Conservation (phyloP, 2,113 vertebrate genomes). For the Neogale vison region DNA sequence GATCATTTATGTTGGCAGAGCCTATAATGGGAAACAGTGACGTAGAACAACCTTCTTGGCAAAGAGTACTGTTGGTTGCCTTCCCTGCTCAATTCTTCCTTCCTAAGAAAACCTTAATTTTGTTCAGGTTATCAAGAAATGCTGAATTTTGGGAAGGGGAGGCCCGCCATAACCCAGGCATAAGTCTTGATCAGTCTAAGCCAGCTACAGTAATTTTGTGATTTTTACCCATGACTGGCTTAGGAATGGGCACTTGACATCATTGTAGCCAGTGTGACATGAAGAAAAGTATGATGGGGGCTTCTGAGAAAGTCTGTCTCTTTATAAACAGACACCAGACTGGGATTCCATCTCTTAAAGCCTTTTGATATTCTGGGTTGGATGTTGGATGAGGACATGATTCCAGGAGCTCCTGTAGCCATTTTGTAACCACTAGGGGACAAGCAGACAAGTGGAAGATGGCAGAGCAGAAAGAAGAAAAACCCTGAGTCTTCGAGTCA, state of each 20-base stretch:
- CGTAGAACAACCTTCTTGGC: neutral
- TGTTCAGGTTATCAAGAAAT: neutral
- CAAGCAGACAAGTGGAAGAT: neutral
- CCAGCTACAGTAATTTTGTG: neutral
- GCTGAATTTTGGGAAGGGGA: neutral
- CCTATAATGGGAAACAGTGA: constrained; percentile 79
- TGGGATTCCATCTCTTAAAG: neutral
- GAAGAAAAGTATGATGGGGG: neutral
- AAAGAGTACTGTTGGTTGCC: neutral
- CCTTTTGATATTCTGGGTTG: neutral
- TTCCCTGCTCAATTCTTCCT: neutral
- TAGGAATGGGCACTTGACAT: neutral
- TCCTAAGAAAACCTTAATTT: neutral
- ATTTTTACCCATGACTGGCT: neutral
- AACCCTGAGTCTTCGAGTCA: neutral
- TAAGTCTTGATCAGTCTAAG: neutral
- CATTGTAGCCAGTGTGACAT: neutral
- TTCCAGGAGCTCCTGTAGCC: neutral
- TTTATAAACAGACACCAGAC: neutral
- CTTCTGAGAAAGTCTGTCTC: neutral
- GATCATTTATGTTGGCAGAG: constrained; percentile 98
- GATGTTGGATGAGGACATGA: neutral
- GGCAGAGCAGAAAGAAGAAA: neutral
- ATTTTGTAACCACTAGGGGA: neutral
- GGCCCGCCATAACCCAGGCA: neutral